These are phyloP conservation scores for Phalanger gymnotis DNA, from an alignment of 2,797 vertebrate species.

Conservation along the genomic window DNA sequence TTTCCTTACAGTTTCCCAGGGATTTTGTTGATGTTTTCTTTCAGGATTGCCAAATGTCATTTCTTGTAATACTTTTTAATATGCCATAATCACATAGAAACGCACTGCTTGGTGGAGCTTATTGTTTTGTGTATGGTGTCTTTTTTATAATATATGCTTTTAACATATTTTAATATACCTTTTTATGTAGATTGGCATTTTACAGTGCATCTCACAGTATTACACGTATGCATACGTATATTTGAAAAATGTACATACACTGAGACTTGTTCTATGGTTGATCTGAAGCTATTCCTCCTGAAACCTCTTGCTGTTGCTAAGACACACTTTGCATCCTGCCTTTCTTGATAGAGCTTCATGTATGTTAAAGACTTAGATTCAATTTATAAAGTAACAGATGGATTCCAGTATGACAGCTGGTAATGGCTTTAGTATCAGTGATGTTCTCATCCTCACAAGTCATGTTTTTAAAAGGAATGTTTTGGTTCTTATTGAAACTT, in stretches of 20 bases:
- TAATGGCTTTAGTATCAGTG: conserved; percentile 76
- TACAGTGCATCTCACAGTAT: conserved; percentile 49
- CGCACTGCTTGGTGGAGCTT: conserved; percentile 69
- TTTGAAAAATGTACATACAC: conserved; percentile 81
- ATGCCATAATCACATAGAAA: conserved; percentile 60
- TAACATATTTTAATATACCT: conserved; percentile 10
- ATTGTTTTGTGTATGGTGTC: conserved; percentile 63
- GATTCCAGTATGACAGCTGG: conserved; percentile 86
- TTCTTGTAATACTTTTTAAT: conserved; percentile 58
- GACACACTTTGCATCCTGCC: conserved; percentile 82
- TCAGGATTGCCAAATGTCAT: conserved; percentile 63
- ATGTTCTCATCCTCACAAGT: conserved; percentile 74
- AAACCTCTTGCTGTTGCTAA: conserved; percentile 87
- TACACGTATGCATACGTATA: conserved; percentile 37
- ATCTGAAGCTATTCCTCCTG: conserved; percentile 74
- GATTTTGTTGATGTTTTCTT: conserved; percentile 75
- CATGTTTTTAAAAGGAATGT: conserved; percentile 43
- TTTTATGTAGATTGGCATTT: conserved; percentile 44
- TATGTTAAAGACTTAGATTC: conserved; percentile 74
- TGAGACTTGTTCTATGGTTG: conserved; percentile 58
- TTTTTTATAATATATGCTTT: conserved; percentile 51
- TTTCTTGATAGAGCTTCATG: conserved; percentile 79
- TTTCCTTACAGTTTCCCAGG: conserved; percentile 77
- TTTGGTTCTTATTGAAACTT: conserved; percentile 58
- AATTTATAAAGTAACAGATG: conserved; percentile 77